Base-by-base conservation (phyloP, 2,797 vertebrate genomes). In the Anguilla anguilla region DNA sequence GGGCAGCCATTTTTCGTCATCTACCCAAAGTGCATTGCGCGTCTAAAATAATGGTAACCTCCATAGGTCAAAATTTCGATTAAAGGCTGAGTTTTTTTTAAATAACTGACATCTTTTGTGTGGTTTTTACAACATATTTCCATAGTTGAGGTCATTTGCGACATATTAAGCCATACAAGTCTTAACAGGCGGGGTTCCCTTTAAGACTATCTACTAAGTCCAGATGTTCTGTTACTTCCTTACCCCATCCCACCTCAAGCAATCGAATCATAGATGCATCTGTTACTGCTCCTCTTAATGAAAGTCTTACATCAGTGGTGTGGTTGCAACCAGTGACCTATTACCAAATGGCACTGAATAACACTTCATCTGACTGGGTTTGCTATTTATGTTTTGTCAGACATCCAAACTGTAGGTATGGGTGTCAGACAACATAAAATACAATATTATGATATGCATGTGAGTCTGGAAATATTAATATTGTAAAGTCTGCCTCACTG, bases 221-320 rank as follows among this genome's bases (percentile, higher is more conserved):
- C 79, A 35, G 55, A 87, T 51, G 51, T 82, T 51, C 3, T 25
- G 17, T 82, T 49, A 82, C 69, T 19, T 77, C 84, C 67, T 85
- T 43, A 72, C 84, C 67, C 82, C 46, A 17, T 49, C 49, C 53
- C 87, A 49, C 53, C 87, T 69, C 84, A 49, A 88, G n/a, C 87
- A 91, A 88, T 89, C 88, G 86, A 91, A 87, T 79, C 72, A 46
- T 87, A 87, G 59, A 31, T 55, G 49, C 67, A 59, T 84, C 25
- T 43, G n/a, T 81, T 85, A 85, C 81, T 39, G 67, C 39, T 53
- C 57, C 59, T 84, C 83, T 86, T 88, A 6, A 79, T 79, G 67
- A 79, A 51, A 79, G 43, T 31, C 43, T 25, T 43, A 39, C 67
- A 85, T 83, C 79, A 51, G 61, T 79, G 35, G 69, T 81, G 49